phyloP scores from a whole-genome alignment of 1,140 invertebrate species.

The Battus philenor region DNA sequence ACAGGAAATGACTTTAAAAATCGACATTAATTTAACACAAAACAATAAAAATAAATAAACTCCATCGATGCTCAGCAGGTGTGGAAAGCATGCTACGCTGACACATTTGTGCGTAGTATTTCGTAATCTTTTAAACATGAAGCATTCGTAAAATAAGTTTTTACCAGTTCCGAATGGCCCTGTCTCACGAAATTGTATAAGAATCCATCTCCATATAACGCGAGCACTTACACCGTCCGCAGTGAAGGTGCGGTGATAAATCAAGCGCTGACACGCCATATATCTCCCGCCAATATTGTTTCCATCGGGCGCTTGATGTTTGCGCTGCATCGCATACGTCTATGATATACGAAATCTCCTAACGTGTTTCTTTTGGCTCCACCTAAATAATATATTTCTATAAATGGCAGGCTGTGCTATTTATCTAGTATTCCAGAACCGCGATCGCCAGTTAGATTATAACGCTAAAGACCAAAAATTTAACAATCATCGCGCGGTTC shows the following conservation, averaged over 20 bases:
- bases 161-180: not conserved
- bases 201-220: conserved; percentile 26
- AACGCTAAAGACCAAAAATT: too few relatives aligned
- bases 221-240: conserved; percentile 24
- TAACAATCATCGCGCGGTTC: too few relatives aligned
- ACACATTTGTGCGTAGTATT: not conserved
- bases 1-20: too few relatives aligned
- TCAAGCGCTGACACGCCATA: conserved; percentile 53
- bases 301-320: conserved; percentile 29
- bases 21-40: too few relatives aligned
- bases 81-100: too few relatives aligned
- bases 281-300: conserved; percentile 52
- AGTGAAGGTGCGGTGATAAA: conserved; percentile 42
- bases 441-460: too few relatives aligned
- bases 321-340: conserved; percentile 24
- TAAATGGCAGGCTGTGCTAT: too few relatives aligned
- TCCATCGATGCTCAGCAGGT: too few relatives aligned
- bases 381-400: too few relatives aligned
- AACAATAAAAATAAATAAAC: too few relatives aligned
- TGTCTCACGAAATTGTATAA: not conserved
- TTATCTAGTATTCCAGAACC: too few relatives aligned
- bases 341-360: conserved; percentile 20
- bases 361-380: too few relatives aligned
- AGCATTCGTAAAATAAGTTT: not conserved
- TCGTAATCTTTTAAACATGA: conserved; percentile 4